Conservation (phyloP, 2,888 invertebrate species). For the Tenthredo scrophulariae region DNA sequence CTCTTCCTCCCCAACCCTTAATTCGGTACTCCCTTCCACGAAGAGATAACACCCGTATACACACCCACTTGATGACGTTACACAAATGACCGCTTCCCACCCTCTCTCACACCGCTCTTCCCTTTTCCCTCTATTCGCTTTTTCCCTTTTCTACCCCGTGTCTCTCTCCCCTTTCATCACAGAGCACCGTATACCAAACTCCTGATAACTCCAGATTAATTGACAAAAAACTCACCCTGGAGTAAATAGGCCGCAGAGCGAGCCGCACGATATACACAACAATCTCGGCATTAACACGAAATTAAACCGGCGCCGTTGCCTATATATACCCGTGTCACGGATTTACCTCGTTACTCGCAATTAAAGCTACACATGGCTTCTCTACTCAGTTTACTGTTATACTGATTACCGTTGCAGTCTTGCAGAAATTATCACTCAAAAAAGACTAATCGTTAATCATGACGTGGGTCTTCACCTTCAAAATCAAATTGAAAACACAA, state of each 20-base stretch:
- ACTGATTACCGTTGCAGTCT: neutral
- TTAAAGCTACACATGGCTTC: conserved; percentile 7
- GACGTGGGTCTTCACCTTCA: neutral
- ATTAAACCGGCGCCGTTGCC: conserved; percentile 45
- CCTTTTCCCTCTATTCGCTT: conserved; percentile 11
- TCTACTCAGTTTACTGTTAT: neutral
- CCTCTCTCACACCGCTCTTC: neutral
- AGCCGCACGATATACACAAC: conserved; percentile 20
- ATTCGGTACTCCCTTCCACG: conserved; percentile 28
- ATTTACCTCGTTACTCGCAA: conserved; percentile 10
- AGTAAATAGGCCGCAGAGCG: conserved; percentile 56
- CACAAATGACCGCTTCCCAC: conserved; percentile 67
- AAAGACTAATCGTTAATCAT: neutral
- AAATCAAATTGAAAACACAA: neutral
- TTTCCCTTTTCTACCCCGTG: conserved; percentile 34
- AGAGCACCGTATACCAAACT: conserved; percentile 39
- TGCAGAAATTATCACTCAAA: neutral
- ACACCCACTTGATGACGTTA: conserved; percentile 62
- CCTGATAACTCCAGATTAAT: conserved; percentile 67
- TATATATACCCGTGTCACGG: conserved; percentile 10
- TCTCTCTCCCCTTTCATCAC: conserved; percentile 37
- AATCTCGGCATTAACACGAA: conserved; percentile 51
- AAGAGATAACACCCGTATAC: conserved; percentile 59
- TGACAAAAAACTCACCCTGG: conserved; percentile 63
- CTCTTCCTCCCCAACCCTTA: conserved; percentile 6